These are phyloP conservation scores for Paratrypauchen microcephalus DNA, from an alignment of 2,797 vertebrate genomes.

Conservation along the genomic window DNA sequence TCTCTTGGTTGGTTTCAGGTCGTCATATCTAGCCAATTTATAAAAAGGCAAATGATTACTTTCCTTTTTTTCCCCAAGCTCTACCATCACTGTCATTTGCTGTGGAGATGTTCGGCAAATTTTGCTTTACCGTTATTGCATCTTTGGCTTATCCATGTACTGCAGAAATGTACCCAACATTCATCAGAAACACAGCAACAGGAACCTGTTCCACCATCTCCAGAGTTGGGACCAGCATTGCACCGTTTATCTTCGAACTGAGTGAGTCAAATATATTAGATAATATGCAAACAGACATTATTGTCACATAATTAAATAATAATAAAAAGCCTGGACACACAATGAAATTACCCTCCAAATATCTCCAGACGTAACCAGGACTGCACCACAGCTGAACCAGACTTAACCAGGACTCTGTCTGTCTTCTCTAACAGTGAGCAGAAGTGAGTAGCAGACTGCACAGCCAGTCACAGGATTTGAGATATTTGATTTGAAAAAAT, in stretches of 20 bases:
- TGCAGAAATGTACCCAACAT: constrained; percentile 87
- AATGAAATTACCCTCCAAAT: too few relatives aligned
- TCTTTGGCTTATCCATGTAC: constrained; percentile 83
- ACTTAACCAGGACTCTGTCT: too few relatives aligned
- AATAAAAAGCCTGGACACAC: too few relatives aligned
- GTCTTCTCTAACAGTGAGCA: too few relatives aligned
- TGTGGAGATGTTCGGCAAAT: constrained; percentile 87
- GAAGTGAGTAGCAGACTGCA: too few relatives aligned
- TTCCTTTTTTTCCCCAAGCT: constrained; percentile 61
- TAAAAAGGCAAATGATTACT: too few relatives aligned
- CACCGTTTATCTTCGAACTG: constrained; percentile 82
- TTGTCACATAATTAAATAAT: too few relatives aligned
- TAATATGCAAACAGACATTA: neutral
- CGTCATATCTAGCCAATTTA: too few relatives aligned
- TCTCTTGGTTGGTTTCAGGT: neutral
- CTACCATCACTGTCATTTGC: constrained; percentile 60
- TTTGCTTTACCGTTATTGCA: constrained; percentile 74
- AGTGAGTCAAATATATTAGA: constrained; percentile 53
- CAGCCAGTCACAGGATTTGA: too few relatives aligned
- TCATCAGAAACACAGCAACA: constrained; percentile 86
- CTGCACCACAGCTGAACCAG: too few relatives aligned
- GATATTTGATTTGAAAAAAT: too few relatives aligned
- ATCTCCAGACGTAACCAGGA: too few relatives aligned
- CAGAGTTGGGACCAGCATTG: constrained; percentile 81
- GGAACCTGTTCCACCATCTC: constrained; percentile 82